These are phyloP conservation scores for Melanotaenia parkinsoni DNA, from an alignment of 2,797 vertebrate species.

Conservation along the genomic window DNA sequence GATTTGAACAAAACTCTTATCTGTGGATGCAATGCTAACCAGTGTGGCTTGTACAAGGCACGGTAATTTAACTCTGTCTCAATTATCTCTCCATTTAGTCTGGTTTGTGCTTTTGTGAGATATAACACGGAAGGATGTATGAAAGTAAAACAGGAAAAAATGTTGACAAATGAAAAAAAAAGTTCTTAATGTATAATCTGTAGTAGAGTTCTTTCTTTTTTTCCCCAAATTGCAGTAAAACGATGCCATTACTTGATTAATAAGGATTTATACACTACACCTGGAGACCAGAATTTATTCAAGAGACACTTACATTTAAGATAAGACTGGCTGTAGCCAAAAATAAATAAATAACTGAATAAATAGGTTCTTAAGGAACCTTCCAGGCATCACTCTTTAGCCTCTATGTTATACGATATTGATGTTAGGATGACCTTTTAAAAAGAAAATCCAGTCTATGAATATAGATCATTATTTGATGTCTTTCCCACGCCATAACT, in stretches of 20 bases:
- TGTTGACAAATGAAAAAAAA: neutral
- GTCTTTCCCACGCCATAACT: slow-evolving; percentile 14
- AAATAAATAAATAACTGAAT: too few relatives aligned
- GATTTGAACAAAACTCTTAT: slow-evolving; percentile 6
- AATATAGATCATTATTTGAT: slow-evolving; percentile 50
- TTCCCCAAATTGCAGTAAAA: neutral
- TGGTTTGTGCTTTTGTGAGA: neutral
- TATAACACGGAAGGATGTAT: too few relatives aligned
- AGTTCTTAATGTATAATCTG: slow-evolving; percentile 12
- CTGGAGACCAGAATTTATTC: neutral
- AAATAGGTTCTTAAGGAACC: neutral
- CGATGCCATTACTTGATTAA: neutral
- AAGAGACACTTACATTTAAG: neutral
- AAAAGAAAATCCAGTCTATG: slow-evolving; percentile 3
- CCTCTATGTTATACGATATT: slow-evolving; percentile 1
- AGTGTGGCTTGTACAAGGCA: neutral
- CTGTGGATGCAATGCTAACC: slow-evolving; percentile 27
- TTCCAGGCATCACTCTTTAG: neutral
- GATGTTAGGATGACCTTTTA: slow-evolving; percentile 4
- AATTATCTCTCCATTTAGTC: neutral
- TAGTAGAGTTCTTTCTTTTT: neutral
- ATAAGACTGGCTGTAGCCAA: slow-evolving; percentile 5
- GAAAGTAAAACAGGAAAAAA: neutral
- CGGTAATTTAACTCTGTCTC: neutral
- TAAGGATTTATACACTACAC: neutral